Conservation (phyloP, 2,888 invertebrate species). For the Belgica antarctica region DNA sequence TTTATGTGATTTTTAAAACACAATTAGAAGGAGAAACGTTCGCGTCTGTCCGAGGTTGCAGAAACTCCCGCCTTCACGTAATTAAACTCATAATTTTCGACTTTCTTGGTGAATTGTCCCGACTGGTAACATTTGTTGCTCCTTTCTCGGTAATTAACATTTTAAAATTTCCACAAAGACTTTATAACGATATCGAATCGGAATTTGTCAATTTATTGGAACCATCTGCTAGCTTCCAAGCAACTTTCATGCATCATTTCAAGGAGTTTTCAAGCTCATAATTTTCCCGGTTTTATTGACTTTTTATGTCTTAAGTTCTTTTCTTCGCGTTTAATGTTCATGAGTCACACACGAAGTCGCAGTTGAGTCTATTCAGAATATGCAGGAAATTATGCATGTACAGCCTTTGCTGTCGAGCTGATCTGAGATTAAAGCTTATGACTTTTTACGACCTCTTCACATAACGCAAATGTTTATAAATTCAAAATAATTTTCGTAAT, state of each 20-base stretch:
- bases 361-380: slow-evolving; percentile 24
- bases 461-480: slow-evolving; percentile 24
- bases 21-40: slow-evolving; percentile 10
- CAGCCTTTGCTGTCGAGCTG: slow-evolving; percentile 27
- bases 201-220: slow-evolving; percentile 40
- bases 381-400: slow-evolving; percentile 26
- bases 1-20: slow-evolving; percentile 36
- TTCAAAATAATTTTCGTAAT: slow-evolving; percentile 27
- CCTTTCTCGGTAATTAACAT: slow-evolving; percentile 1
- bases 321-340: slow-evolving; percentile 7
- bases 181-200: background rate
- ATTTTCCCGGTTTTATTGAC: background rate
- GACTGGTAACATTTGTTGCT: slow-evolving; percentile 3
- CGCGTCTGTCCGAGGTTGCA: background rate
- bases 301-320: slow-evolving; percentile 19
- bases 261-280: slow-evolving; percentile 14
- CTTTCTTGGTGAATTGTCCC: background rate
- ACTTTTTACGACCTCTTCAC: slow-evolving; percentile 32
- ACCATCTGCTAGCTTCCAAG: slow-evolving; percentile 32
- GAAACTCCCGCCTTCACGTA: background rate
- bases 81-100: slow-evolving; percentile 42
- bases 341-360: slow-evolving; percentile 29
- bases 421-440: slow-evolving; percentile 30
- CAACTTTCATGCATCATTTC: slow-evolving; percentile 17
- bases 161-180: background rate